Evolutionary conservation across 2,113 vertebrate species (phyloP).

Genomic region (Leptobrachium ailaonicum): DNA sequence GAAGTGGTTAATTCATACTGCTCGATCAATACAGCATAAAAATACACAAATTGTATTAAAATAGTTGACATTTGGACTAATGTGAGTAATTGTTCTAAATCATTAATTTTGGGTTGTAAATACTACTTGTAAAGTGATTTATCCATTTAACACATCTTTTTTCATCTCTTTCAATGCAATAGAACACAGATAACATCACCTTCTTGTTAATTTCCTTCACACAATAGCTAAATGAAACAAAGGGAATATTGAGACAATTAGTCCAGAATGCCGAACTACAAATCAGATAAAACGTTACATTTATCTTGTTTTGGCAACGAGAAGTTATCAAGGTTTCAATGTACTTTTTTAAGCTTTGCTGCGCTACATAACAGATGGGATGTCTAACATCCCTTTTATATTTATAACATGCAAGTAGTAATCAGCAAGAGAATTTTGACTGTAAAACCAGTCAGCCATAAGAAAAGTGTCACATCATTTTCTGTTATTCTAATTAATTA

Average conservation of each 20-base stretch:
- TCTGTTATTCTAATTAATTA: constrained; percentile 79
- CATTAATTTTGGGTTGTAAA: not conserved
- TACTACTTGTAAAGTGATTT: not conserved
- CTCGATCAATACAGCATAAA: too few species aligned
- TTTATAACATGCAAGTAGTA: constrained; percentile 72
- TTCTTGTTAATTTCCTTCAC: not conserved
- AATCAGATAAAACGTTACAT: constrained; percentile 55
- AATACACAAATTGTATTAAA: too few species aligned
- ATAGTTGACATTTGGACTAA: too few species aligned
- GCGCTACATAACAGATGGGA: constrained; percentile 66
- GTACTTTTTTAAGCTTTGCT: constrained; percentile 58
- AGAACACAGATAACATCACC: not conserved
- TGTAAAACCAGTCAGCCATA: constrained; percentile 75
- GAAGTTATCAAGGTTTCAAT: constrained; percentile 62
- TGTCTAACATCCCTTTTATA: constrained; percentile 71
- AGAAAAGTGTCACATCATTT: constrained; percentile 72
- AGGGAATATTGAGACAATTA: not conserved
- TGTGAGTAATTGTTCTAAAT: not conserved
- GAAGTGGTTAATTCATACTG: too few species aligned
- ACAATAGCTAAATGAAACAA: not conserved
- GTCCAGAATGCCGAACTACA: constrained; percentile 14
- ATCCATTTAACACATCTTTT: not conserved
- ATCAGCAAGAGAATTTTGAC: constrained; percentile 73
- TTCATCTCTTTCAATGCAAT: not conserved
- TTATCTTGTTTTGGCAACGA: constrained; percentile 58